Evolutionary conservation across 2,113 vertebrate species (phyloP), one percentile per base, ranked within the genome.

Genomic region (Elephantulus edwardii): DNA sequence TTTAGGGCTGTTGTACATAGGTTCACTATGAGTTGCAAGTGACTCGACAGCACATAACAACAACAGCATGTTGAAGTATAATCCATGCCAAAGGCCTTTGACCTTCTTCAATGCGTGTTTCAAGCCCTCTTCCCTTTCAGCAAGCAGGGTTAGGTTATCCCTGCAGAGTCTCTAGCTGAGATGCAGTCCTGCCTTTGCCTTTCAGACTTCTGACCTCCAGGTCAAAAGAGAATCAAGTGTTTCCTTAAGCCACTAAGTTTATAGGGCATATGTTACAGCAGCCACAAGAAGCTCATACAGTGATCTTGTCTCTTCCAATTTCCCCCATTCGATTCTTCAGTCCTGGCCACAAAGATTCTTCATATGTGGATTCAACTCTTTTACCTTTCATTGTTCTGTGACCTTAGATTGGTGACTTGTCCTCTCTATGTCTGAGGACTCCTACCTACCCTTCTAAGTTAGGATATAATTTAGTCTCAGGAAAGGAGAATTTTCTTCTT

Each of bases 251-350:
- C 52, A 1, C 20, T 20, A 3, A 1, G 5, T 1, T 17, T 4
- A 7, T 8, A n/a, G 12, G 30, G 1, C 33, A 28, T 10, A 0
- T 9, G 14, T 10, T 3, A 8, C 7, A 3, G 13, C 20, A 26
- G 19, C 3, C 0, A 16, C 0, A 2, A 56, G 62, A 33, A 35
- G 22, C 13, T 20, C 13, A 3, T 1, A 1, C 5, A 0, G 1
- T 1, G 50, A 22, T 1, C 78, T 28, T 13, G 40, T 44, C 56
- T 12, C 9, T 9, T 33, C 38, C 52, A 12, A 5, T 56, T 5
- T 26, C 8, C 40, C 62, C 8, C 12, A 64, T 6, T 26, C 58
- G 3, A 2, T 1, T 17, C 38, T n/a, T 38, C 28, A 5, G 2
- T 1, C 0, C 8, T 0, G 6, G 16, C 50, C 42, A 10, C 54